phyloP scores from a whole-genome alignment of 2,888 invertebrate genomes.

The Xanthostigma xanthostigma region DNA sequence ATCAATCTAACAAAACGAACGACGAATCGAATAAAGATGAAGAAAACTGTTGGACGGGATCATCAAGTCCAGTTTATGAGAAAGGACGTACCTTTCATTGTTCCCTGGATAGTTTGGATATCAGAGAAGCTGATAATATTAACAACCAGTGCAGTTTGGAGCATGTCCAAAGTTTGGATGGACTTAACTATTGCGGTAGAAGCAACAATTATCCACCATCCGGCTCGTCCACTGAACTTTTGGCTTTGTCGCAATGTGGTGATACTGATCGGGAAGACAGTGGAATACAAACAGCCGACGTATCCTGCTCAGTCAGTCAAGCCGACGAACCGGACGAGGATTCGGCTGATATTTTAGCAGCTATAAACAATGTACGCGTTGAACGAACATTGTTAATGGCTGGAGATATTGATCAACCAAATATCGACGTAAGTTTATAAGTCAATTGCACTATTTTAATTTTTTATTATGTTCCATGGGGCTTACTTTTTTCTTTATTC shows the following conservation, averaged over 20 bases:
- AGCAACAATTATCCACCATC: slow-evolving; percentile 34
- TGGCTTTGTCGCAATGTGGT: slow-evolving; percentile 34
- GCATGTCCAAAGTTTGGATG: slow-evolving; percentile 48
- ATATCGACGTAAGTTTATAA: no score
- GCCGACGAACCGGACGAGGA: slow-evolving; percentile 55
- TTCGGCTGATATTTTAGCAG: slow-evolving; percentile 18
- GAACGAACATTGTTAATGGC: slow-evolving; percentile 1
- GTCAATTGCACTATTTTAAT: no score
- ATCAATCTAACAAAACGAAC: slow-evolving; percentile 14
- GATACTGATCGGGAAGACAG: slow-evolving; percentile 63
- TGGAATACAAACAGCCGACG: slow-evolving; percentile 65
- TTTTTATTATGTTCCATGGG: no score
- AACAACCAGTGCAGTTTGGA: slow-evolving; percentile 35
- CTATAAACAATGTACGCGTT: slow-evolving; percentile 14
- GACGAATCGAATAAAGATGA: not conserved
- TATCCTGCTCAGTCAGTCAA: slow-evolving; percentile 56
- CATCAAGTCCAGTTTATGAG: slow-evolving; percentile 31
- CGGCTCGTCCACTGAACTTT: slow-evolving; percentile 41
- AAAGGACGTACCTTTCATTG: slow-evolving; percentile 19
- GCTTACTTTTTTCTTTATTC: no score
- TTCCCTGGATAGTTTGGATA: slow-evolving; percentile 48
- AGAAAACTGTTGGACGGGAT: slow-evolving; percentile 15
- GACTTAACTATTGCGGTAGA: slow-evolving; percentile 32
- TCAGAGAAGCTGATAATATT: slow-evolving; percentile 33
- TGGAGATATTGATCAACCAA: no score